A percentile compares a stretch with the other conserved stretches of the same genome.
These are phyloP conservation scores for Eidolon dupreanum DNA, from an alignment of 2,797 vertebrate species.

Conservation along the genomic window DNA sequence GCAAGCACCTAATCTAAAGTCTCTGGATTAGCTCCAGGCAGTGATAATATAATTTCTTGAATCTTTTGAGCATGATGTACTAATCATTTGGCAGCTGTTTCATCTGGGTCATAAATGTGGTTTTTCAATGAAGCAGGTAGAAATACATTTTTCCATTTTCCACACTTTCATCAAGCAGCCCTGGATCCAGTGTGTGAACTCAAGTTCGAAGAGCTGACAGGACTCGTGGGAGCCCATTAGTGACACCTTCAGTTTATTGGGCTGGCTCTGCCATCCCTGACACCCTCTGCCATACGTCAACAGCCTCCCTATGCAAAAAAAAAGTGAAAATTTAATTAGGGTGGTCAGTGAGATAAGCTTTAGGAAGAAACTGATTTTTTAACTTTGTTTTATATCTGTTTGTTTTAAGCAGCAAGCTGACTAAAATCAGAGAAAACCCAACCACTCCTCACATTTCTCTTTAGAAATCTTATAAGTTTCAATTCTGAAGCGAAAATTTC, in stretches of 20 bases:
- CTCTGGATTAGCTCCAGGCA: conserved; percentile 33
- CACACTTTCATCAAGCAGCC: neutral
- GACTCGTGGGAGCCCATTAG: neutral
- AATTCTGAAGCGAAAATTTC: neutral
- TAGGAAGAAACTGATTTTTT: neutral
- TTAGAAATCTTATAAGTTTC: conserved; percentile 25
- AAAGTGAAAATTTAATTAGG: neutral
- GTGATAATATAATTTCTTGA: conserved; percentile 22
- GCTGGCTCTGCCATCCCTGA: neutral
- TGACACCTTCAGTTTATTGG: neutral
- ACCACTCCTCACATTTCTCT: neutral
- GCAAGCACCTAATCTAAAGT: neutral
- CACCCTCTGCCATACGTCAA: neutral
- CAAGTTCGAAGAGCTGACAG: neutral
- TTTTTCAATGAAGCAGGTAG: conserved; percentile 13
- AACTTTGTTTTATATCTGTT: conserved; percentile 20
- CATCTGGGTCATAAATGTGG: neutral
- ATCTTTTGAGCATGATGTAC: conserved; percentile 39
- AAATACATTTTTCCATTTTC: neutral
- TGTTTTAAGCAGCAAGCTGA: conserved; percentile 6
- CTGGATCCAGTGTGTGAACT: neutral
- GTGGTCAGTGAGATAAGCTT: neutral
- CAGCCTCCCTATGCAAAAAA: neutral
- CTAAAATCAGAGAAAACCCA: conserved; percentile 25
- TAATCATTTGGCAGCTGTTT: conserved; percentile 4